Evolutionary conservation across 2,797 vertebrate genomes (phyloP).

Genomic region (Thaleichthys pacificus): DNA sequence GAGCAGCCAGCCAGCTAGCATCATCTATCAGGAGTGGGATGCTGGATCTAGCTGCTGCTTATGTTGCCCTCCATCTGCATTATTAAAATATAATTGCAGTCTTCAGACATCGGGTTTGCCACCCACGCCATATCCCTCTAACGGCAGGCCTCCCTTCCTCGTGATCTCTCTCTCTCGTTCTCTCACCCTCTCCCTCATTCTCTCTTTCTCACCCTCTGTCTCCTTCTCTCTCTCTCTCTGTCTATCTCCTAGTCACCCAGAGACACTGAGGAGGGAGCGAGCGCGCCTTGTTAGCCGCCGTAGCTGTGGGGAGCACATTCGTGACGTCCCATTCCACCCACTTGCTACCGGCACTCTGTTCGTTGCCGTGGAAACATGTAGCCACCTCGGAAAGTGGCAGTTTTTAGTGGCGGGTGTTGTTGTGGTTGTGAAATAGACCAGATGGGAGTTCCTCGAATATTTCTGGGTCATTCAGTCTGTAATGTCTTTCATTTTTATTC

Average conservation of each 20-base stretch:
- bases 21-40: conserved; percentile 59
- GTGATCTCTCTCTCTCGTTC: conserved; percentile 7
- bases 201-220: conserved; percentile 9
- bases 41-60: conserved; percentile 48
- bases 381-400: conserved; percentile 64
- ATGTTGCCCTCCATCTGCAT: conserved; percentile 62
- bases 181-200: conserved; percentile 16
- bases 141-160: conserved; percentile 22
- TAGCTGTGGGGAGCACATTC: conserved; percentile 59
- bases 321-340: conserved; percentile 64
- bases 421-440: conserved; percentile 64
- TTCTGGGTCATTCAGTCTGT: neutral
- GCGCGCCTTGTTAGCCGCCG: conserved; percentile 59
- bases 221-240: conserved; percentile 10
- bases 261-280: conserved; percentile 33
- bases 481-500: neutral
- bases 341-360: conserved; percentile 46
- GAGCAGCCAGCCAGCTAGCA: conserved; percentile 44
- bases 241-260: conserved; percentile 27
- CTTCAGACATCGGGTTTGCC: conserved; percentile 53
- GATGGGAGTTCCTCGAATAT: conserved; percentile 63
- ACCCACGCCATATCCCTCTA: conserved; percentile 52
- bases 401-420: conserved; percentile 61
- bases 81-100: conserved; percentile 69
- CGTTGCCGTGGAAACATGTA: conserved; percentile 68